A percentile compares a stretch with the other conserved stretches of the same genome.
Conservation (phyloP, 2,797 vertebrate genomes). For the Sebastes diaconus region DNA sequence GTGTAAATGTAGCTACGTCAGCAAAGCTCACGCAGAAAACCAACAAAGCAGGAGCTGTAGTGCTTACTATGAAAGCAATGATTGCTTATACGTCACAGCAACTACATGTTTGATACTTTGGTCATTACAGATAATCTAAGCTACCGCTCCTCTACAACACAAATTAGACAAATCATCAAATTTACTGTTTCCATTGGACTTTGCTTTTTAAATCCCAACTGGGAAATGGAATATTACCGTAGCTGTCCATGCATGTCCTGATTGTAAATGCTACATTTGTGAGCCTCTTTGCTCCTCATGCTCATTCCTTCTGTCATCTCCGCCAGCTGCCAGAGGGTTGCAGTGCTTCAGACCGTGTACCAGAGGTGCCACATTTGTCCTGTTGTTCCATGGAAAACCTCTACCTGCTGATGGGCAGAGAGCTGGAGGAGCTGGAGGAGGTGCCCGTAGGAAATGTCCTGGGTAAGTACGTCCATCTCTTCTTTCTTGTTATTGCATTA, state of each 20-base stretch:
- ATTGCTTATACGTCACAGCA: not conserved
- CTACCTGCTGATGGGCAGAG: constrained; percentile 95
- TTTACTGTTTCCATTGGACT: not conserved
- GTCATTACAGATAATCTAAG: too few relatives aligned
- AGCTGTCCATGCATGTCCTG: not conserved
- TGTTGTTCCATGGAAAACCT: constrained; percentile 86
- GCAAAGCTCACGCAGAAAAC: not conserved
- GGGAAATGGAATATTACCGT: not conserved
- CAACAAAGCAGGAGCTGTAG: not conserved
- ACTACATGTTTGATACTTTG: not conserved
- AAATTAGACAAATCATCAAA: not conserved
- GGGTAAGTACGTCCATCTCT: constrained; percentile 75
- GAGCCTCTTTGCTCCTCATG: not conserved
- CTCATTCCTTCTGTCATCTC: not conserved
- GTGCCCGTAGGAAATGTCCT: constrained; percentile 94
- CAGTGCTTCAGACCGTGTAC: constrained; percentile 68
- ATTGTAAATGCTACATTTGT: not conserved
- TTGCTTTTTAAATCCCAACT: not conserved
- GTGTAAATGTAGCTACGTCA: not conserved
- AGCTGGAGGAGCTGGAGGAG: constrained; percentile 91
- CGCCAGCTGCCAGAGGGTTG: constrained; percentile 84
- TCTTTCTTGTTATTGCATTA: not conserved
- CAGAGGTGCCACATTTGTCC: constrained; percentile 86
- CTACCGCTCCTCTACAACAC: too few relatives aligned
- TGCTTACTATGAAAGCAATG: not conserved